These are phyloP conservation scores for Meleagris gallopavo DNA, from an alignment of 2,113 vertebrate species.

Conservation along the genomic window DNA sequence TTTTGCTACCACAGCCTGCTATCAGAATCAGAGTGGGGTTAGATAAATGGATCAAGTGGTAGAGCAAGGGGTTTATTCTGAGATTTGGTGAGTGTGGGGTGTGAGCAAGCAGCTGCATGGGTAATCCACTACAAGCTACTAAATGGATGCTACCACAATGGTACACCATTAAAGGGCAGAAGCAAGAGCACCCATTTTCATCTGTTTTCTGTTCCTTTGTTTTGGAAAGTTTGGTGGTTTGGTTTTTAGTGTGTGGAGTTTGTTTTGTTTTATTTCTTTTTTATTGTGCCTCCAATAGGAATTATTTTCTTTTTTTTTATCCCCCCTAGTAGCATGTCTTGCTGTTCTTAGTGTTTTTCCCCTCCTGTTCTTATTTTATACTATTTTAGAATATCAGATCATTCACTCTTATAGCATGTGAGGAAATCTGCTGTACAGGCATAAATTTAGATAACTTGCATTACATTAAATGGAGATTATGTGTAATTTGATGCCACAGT, in stretches of 20 bases:
- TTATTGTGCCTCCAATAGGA: not conserved
- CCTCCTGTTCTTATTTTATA: not conserved
- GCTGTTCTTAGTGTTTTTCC: not conserved
- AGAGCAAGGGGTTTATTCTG: not conserved
- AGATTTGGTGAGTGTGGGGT: no score
- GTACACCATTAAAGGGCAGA: not conserved
- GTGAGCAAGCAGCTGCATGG: rapidly evolving
- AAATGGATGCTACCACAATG: not conserved
- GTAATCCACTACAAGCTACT: not conserved
- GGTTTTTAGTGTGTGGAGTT: not conserved
- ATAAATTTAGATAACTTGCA: not conserved
- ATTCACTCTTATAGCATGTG: not conserved
- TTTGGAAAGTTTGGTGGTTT: not conserved
- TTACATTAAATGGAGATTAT: not conserved
- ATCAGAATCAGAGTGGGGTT: not conserved
- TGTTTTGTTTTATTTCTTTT: not conserved
- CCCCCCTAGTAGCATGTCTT: not conserved
- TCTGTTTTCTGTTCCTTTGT: rapidly evolving
- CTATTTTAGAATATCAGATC: not conserved
- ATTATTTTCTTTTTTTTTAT: not conserved
- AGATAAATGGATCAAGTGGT: not conserved
- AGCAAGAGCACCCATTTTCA: not conserved
- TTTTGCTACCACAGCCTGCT: not conserved
- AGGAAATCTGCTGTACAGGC: not conserved
- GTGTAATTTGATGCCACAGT: not conserved